Evolutionary conservation across 1,140 invertebrate genomes (phyloP).

Genomic region (Achatina immaculata): DNA sequence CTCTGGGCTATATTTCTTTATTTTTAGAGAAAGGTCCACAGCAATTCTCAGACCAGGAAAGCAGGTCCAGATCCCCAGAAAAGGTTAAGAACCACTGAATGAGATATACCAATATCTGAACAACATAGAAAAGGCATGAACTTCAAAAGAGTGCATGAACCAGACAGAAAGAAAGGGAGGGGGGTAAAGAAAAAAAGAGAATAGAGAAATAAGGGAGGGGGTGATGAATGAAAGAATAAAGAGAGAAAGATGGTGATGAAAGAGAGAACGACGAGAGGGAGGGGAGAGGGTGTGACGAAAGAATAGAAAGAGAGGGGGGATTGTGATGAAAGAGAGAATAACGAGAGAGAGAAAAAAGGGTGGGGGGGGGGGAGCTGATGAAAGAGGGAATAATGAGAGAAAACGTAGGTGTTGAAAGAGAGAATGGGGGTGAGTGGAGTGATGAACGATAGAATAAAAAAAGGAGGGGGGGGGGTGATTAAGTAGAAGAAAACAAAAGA

Average conservation of each 20-base stretch:
- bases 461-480: too few relatives aligned
- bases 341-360: background rate
- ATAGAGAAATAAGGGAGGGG: background rate
- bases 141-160: background rate
- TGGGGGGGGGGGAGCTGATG: background rate
- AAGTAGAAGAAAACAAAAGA: background rate
- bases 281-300: background rate
- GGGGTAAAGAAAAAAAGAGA: slow-evolving; percentile 2
- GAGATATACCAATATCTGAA: too few relatives aligned
- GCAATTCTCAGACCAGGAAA: too few relatives aligned
- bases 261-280: background rate
- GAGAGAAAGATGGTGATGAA: background rate
- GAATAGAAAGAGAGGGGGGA: background rate
- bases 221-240: background rate
- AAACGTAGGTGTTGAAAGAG: too few relatives aligned
- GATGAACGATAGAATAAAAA: background rate
- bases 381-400: background rate
- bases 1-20: too few relatives aligned
- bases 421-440: background rate
- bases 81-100: too few relatives aligned
- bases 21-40: too few relatives aligned
- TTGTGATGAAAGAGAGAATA: background rate
- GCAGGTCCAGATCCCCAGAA: too few relatives aligned
- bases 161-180: background rate
- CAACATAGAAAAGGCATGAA: background rate